phyloP scores from a whole-genome alignment of 2,888 invertebrate species.

The Limenitis camilla region DNA sequence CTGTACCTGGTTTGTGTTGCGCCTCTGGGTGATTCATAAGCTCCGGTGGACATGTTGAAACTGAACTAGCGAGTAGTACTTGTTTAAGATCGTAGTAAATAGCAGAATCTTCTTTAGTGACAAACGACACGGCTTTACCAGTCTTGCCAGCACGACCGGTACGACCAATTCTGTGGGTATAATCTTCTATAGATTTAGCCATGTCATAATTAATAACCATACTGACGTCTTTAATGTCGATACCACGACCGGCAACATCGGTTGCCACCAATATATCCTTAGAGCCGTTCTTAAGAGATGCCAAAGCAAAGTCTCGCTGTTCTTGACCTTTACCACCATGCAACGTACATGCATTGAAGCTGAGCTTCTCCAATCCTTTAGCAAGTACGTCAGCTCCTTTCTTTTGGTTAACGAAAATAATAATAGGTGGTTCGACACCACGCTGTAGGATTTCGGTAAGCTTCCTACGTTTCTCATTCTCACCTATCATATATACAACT shows the following conservation, averaged over 20 bases:
- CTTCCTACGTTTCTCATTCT: constrained; percentile 97
- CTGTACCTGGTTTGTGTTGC: constrained; percentile 96
- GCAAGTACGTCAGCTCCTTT: constrained; percentile 99
- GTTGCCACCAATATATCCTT: constrained; percentile 99
- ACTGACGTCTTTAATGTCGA: constrained; percentile 99
- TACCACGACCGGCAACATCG: constrained; percentile 99
- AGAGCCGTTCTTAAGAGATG: constrained; percentile 94
- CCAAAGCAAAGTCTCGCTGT: constrained; percentile 98
- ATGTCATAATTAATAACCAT: constrained; percentile 99
- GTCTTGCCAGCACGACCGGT: constrained; percentile 99
- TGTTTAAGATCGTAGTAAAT: constrained; percentile 98
- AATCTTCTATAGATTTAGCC: constrained; percentile 99
- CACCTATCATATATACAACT: constrained; percentile 95
- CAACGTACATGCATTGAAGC: constrained; percentile 96
- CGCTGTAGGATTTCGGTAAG: constrained; percentile 91
- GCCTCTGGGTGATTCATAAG: constrained; percentile 98
- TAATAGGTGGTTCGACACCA: constrained; percentile 96
- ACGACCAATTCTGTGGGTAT: constrained; percentile 98
- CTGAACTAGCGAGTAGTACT: constrained; percentile 89
- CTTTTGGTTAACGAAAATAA: constrained; percentile 99
- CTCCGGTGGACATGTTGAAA: constrained; percentile 96
- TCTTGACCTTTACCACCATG: constrained; percentile 99
- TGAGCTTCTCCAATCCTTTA: constrained; percentile 96
- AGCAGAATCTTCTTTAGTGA: constrained; percentile 96
- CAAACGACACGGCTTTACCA: constrained; percentile 96